Evolutionary conservation across 2,888 invertebrate genomes (phyloP).

Genomic region (Cosmia pyralina): DNA sequence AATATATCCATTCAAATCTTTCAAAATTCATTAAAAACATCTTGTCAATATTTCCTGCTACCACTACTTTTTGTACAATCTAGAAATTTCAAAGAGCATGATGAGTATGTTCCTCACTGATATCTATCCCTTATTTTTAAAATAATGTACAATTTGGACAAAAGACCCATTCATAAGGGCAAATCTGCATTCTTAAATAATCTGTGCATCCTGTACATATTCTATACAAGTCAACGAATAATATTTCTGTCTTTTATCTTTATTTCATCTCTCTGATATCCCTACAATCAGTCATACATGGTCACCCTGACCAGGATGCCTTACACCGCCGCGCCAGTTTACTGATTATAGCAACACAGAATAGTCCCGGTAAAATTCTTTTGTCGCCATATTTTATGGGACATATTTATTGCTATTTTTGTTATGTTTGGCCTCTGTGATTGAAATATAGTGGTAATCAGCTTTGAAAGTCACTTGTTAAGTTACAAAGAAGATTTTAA

Average conservation of each 20-base stretch:
- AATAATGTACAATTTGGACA: too few species aligned
- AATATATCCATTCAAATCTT: too few species aligned
- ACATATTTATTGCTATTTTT: conserved; percentile 46
- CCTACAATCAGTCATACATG: background rate
- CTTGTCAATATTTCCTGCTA: background rate
- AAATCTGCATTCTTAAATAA: too few species aligned
- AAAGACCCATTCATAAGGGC: too few species aligned
- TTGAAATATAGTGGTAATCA: conserved; percentile 7
- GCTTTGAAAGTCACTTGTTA: background rate
- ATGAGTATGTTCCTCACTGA: too few species aligned
- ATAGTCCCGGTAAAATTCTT: conserved; percentile 38
- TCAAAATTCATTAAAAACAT: background rate
- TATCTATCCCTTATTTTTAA: too few species aligned
- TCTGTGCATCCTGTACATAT: background rate
- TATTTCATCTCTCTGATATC: background rate
- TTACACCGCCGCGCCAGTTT: conserved; percentile 21
- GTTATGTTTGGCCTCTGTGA: conserved; percentile 3
- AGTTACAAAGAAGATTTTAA: background rate
- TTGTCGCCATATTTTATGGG: conserved; percentile 48
- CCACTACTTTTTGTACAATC: too few species aligned
- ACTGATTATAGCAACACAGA: conserved; percentile 31
- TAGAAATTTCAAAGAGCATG: too few species aligned
- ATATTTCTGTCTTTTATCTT: background rate
- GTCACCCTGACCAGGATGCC: conserved; percentile 36
- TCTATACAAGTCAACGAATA: background rate